phyloP scores from a whole-genome alignment of 2,797 vertebrate genomes.

The Lagorchestes hirsutus region DNA sequence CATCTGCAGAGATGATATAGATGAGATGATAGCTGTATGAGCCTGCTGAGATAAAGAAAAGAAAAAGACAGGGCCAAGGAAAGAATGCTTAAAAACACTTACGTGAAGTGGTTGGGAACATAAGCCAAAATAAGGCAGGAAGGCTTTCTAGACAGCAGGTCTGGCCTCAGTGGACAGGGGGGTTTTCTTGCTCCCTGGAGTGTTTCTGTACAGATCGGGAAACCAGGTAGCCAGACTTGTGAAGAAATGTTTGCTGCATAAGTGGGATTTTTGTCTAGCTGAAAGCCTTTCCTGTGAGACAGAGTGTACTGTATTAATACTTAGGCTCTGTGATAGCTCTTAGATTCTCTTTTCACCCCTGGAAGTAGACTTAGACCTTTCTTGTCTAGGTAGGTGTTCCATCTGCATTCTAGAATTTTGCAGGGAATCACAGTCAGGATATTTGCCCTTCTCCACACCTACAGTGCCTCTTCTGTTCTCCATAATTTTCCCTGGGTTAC shows the following conservation, averaged over 20 bases:
- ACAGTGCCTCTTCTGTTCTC: not conserved
- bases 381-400: not conserved
- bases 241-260: not conserved
- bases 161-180: not conserved
- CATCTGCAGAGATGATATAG: too few relatives aligned
- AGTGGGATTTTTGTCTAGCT: not conserved
- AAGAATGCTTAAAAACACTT: not conserved
- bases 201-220: not conserved
- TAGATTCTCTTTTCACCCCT: too few relatives aligned
- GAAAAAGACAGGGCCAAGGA: not conserved
- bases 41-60: not conserved
- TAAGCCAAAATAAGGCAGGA: not conserved
- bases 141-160: not conserved
- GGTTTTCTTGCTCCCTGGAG: not conserved
- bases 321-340: not conserved
- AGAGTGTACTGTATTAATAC: not conserved
- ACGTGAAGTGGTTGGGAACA: accelerated
- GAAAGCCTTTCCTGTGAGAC: not conserved
- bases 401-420: not conserved
- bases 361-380: not conserved
- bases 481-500: not conserved
- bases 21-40: not conserved
- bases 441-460: not conserved
- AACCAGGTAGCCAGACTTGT: too few relatives aligned
- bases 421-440: not conserved